phyloP scores from a whole-genome alignment of 37 sponge, comb jelly and placozoan species.

The Ephydatia muelleri region DNA sequence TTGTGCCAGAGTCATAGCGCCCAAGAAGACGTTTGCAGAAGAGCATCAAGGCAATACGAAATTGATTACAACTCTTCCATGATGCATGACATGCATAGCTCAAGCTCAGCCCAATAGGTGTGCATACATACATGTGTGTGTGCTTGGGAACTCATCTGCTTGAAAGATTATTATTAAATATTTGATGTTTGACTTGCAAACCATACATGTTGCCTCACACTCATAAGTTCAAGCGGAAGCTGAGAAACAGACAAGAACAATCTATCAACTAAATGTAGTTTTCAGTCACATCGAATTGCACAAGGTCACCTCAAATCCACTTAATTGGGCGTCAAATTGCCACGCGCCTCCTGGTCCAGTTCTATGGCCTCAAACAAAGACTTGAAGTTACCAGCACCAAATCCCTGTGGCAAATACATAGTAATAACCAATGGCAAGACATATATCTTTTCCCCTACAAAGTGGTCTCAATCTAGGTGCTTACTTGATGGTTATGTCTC shows the following conservation, averaged over 20 bases:
- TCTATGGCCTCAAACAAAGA: slow-evolving; percentile 97
- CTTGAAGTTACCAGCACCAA: slow-evolving; percentile 99
- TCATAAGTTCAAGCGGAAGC: background rate
- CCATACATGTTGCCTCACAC: background rate
- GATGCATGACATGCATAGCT: too few relatives aligned
- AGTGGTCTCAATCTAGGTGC: background rate
- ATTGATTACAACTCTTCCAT: too few relatives aligned
- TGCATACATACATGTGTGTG: too few relatives aligned
- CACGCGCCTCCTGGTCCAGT: slow-evolving; percentile 80
- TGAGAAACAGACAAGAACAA: background rate
- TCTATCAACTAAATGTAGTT: background rate
- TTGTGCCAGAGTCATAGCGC: too few relatives aligned
- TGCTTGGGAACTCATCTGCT: too few relatives aligned
- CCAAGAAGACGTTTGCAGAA: too few relatives aligned
- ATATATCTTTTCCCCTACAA: background rate
- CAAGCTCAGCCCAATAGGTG: too few relatives aligned
- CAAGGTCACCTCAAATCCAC: background rate
- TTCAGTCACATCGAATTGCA: background rate
- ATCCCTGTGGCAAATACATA: slow-evolving; percentile 94
- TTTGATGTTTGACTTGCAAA: too few relatives aligned
- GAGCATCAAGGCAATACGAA: too few relatives aligned
- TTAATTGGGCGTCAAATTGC: slow-evolving; percentile 45
- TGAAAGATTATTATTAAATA: too few relatives aligned
- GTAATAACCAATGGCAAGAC: too few relatives aligned
- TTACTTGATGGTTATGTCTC: slow-evolving; percentile 91